A percentile compares a stretch with the other conserved stretches of the same genome.
These are phyloP conservation scores for Hylyphantes graminicola DNA, from an alignment of 1,140 invertebrate species.

Conservation along the genomic window DNA sequence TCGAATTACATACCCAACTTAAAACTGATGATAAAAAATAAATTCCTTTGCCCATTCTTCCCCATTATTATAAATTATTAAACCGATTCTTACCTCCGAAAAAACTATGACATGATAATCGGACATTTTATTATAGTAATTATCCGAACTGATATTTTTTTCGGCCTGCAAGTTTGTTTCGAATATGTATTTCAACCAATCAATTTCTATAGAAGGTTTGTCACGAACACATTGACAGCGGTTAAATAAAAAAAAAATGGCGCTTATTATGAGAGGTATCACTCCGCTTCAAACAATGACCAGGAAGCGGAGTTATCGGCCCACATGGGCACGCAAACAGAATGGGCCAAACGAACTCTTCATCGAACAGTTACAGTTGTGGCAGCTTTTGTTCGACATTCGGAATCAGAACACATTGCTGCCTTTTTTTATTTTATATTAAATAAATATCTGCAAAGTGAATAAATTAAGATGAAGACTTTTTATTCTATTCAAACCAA, in stretches of 20 bases:
- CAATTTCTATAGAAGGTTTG: not conserved
- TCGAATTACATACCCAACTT: too few species aligned
- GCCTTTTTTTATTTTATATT: too few species aligned
- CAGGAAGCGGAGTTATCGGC: slow-evolving; percentile 43
- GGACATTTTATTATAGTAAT: too few species aligned
- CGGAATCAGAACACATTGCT: not conserved
- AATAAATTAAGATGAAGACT: too few species aligned
- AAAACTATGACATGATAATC: too few species aligned
- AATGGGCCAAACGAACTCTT: slow-evolving; percentile 8
- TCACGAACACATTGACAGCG: slow-evolving; percentile 41
- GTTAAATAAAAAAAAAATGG: slow-evolving; percentile 34
- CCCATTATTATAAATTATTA: too few species aligned
- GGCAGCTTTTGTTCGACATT: not conserved
- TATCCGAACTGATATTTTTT: too few species aligned
- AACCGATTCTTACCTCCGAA: too few species aligned
- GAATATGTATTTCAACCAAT: not conserved
- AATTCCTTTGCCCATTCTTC: too few species aligned
- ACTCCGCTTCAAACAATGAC: slow-evolving; percentile 43
- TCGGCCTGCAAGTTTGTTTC: not conserved
- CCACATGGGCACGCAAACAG: slow-evolving; percentile 45
- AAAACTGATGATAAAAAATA: too few species aligned
- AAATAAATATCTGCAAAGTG: too few species aligned
- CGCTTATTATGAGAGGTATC: slow-evolving; percentile 26
- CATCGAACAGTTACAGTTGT: slow-evolving; percentile 2
- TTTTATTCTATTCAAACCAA: too few species aligned